A percentile compares a stretch with the other conserved stretches of the same genome.
Conservation (phyloP, 2,797 vertebrate genomes). For the Hydrocynus forskahlii region DNA sequence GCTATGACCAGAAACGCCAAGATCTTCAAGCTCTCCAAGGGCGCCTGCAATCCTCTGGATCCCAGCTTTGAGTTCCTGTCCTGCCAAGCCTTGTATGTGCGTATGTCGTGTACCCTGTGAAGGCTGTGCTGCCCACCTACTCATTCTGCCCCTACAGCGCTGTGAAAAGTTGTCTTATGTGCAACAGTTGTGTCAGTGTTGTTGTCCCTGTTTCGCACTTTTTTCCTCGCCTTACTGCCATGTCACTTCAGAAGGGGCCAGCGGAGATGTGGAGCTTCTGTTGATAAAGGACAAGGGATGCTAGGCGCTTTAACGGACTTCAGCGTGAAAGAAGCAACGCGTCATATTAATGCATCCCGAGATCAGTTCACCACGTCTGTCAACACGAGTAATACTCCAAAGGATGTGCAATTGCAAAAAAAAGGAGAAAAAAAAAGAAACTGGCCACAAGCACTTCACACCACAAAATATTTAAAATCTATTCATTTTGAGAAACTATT, state of each 20-base stretch:
- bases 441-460: slow-evolving; percentile 61
- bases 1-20: slow-evolving; percentile 45
- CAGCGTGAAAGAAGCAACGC: slow-evolving; percentile 13
- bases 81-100: slow-evolving; percentile 9
- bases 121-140: background rate
- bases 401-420: slow-evolving; percentile 39
- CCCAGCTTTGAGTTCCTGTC: slow-evolving; percentile 25
- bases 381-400: slow-evolving; percentile 19
- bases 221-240: background rate
- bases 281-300: background rate
- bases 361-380: slow-evolving; percentile 7
- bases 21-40: slow-evolving; percentile 3
- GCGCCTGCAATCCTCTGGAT: slow-evolving; percentile 29
- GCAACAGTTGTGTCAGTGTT: slow-evolving; percentile 23
- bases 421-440: slow-evolving; percentile 30
- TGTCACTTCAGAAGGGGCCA: slow-evolving; percentile 27
- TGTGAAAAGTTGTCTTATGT: slow-evolving; percentile 28
- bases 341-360: background rate
- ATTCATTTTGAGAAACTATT: slow-evolving; percentile 74
- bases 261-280: slow-evolving; percentile 1
- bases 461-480: slow-evolving; percentile 76
- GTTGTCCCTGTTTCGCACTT: slow-evolving; percentile 37
- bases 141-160: background rate
- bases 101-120: slow-evolving; percentile 25
- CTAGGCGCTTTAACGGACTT: slow-evolving; percentile 23